These are phyloP conservation scores for Octodon degus DNA, from an alignment of 2,113 vertebrate species.

Conservation along the genomic window DNA sequence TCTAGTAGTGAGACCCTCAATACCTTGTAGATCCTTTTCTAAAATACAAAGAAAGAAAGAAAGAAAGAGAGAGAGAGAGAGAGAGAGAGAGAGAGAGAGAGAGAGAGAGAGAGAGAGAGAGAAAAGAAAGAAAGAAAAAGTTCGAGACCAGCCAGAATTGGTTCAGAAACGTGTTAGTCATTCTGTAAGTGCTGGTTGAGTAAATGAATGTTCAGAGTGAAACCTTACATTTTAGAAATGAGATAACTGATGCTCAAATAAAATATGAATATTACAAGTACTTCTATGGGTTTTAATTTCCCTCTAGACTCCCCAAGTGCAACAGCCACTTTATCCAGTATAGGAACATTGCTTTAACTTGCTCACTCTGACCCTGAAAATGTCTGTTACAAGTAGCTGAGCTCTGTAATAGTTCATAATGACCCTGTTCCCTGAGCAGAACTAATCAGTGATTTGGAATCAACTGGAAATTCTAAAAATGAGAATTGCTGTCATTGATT, in stretches of 20 bases:
- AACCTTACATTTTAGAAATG: neutral
- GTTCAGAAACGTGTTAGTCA: neutral
- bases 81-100: neutral
- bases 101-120: too few relatives aligned
- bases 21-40: too few relatives aligned
- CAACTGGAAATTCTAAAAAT: constrained; percentile 72
- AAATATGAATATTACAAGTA: neutral
- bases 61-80: neutral
- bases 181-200: constrained; percentile 13
- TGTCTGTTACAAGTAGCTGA: constrained; percentile 68
- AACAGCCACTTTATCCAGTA: constrained; percentile 9
- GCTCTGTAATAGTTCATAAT: constrained; percentile 71
- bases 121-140: neutral
- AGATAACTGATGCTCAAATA: neutral
- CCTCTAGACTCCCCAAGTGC: neutral
- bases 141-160: neutral
- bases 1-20: too few relatives aligned
- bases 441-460: constrained; percentile 78
- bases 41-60: neutral
- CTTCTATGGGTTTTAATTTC: constrained; percentile 37
- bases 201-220: constrained; percentile 45
- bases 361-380: constrained; percentile 72
- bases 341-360: neutral
- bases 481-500: constrained; percentile 70
- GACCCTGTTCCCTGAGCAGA: constrained; percentile 70